Percentiles rank a stretch among this genome's conserved stretches.
Evolutionary conservation across 2,113 vertebrate species (phyloP).

Genomic region (Ceyx margarethae): DNA sequence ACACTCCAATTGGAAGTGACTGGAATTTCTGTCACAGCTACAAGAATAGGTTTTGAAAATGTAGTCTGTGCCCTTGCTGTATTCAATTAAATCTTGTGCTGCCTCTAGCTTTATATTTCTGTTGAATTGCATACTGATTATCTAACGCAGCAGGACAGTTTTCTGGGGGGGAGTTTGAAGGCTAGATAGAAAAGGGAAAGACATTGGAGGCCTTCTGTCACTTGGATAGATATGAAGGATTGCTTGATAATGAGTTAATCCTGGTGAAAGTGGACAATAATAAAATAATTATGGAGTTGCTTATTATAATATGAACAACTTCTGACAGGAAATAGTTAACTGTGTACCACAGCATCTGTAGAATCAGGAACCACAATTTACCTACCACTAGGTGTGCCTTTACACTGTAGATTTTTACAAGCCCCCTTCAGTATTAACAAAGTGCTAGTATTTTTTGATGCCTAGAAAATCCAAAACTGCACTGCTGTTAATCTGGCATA

Average conservation of each 20-base stretch:
- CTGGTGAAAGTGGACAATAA: not conserved
- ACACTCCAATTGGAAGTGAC: not conserved
- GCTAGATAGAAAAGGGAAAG: not conserved
- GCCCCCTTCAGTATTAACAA: fast-evolving
- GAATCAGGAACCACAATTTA: not conserved
- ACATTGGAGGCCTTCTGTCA: not conserved
- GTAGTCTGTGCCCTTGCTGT: not conserved
- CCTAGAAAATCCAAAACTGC: not conserved
- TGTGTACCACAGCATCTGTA: not conserved
- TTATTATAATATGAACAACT: not conserved
- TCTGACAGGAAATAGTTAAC: not conserved
- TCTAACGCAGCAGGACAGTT: not conserved
- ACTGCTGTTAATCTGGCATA: fast-evolving
- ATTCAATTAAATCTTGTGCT: not conserved
- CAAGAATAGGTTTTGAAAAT: not conserved
- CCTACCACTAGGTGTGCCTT: not conserved
- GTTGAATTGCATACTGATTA: not conserved
- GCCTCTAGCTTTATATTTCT: not conserved
- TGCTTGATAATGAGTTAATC: not conserved
- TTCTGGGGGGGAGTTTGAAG: not conserved
- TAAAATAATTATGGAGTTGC: not conserved
- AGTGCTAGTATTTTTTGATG: not conserved
- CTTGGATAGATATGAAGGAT: not conserved
- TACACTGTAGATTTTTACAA: not conserved
- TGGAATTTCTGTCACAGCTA: not conserved